Percentiles rank a stretch among this genome's conserved stretches.
Conservation (phyloP, 2,888 invertebrate genomes). For the Taenaris catops region DNA sequence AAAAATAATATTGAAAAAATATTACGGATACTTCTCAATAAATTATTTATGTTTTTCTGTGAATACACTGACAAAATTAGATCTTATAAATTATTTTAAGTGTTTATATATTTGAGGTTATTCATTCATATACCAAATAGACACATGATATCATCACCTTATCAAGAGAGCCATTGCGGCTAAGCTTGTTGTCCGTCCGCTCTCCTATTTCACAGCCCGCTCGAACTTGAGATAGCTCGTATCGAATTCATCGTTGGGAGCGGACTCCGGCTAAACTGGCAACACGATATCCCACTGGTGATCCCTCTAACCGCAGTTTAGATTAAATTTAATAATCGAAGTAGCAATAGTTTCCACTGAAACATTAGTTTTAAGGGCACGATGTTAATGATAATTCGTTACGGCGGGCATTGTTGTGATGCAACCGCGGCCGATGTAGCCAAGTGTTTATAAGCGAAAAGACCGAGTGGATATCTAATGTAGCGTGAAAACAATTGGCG, state of each 20-base stretch:
- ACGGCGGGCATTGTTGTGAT: conserved; percentile 34
- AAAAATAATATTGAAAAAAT: no score
- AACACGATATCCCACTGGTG: conserved; percentile 47
- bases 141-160: conserved; percentile 69
- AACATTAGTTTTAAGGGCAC: conserved; percentile 22
- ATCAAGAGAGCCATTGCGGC: conserved; percentile 60
- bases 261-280: conserved; percentile 49
- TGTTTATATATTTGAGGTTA: no score
- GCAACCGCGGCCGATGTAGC: conserved; percentile 56
- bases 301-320: conserved; percentile 60
- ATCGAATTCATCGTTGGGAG: conserved; percentile 54
- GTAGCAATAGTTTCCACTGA: conserved; percentile 19
- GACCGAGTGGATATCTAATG: conserved; percentile 63
- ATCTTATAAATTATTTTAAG: no score
- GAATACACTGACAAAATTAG: no score
- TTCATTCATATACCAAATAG: no score
- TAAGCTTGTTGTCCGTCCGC: conserved; percentile 56
- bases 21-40: no score
- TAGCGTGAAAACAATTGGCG: conserved; percentile 78
- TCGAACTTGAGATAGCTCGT: conserved; percentile 43
- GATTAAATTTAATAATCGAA: conserved; percentile 29
- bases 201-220: conserved; percentile 63
- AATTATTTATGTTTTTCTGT: no score
- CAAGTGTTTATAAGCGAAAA: conserved; percentile 48
- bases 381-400: conserved; percentile 20